Evolutionary conservation across 2,888 invertebrate species (phyloP).

Genomic region (Hemicrepidius hirtus): DNA sequence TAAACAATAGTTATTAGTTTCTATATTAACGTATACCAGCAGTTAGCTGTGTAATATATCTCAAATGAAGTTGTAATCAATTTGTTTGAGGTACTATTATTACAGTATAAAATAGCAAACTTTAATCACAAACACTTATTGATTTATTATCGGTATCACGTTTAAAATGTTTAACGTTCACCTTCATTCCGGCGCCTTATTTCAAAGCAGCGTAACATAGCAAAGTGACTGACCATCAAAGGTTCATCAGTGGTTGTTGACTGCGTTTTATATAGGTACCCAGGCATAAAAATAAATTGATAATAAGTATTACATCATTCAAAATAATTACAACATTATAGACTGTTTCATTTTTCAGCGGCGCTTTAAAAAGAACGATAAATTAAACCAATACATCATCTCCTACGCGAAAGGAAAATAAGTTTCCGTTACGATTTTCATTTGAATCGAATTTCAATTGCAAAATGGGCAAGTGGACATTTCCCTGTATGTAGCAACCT

Average conservation of each 20-base stretch:
- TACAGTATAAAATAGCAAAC: background rate
- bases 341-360: no score
- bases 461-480: background rate
- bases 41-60: background rate
- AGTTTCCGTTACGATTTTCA: no score
- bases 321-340: conserved; percentile 23
- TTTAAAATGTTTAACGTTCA: conserved; percentile 4
- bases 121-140: conserved; percentile 2
- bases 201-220: conserved; percentile 20
- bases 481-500: conserved; percentile 8
- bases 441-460: background rate
- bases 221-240: conserved; percentile 43
- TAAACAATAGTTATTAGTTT: no score
- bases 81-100: background rate
- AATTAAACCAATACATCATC: no score
- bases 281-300: conserved; percentile 26
- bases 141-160: background rate
- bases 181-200: conserved; percentile 6
- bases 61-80: background rate
- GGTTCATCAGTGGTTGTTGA: conserved; percentile 48
- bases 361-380: no score
- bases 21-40: no score
- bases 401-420: no score
- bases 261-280: conserved; percentile 37
- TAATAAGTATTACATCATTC: conserved; percentile 34